Percentiles rank a stretch among this genome's conserved stretches.
Conservation (phyloP, 2,888 invertebrate species). For the Vesta saturnalis region DNA sequence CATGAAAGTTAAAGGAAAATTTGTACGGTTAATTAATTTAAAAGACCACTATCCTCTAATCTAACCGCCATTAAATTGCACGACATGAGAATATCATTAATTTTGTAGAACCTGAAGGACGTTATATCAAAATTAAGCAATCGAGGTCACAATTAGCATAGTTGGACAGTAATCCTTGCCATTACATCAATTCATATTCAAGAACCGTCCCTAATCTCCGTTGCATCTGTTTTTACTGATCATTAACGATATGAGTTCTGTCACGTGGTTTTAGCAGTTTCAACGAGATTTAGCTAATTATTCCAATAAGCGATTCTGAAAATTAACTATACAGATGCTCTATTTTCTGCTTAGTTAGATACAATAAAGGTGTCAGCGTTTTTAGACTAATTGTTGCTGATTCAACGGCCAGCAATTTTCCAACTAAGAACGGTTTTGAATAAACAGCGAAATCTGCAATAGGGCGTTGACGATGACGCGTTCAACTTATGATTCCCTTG, state of each 20-base stretch:
- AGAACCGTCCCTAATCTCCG: conserved; percentile 47
- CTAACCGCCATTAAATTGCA: conserved; percentile 49
- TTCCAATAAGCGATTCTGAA: conserved; percentile 27
- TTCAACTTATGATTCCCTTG: conserved; percentile 4
- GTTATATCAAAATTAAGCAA: conserved; percentile 56
- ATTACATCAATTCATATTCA: conserved; percentile 52
- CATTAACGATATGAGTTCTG: conserved; percentile 43
- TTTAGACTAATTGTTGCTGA: conserved; percentile 13
- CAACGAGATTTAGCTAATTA: conserved; percentile 32
- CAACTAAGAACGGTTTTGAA: background rate
- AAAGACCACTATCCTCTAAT: conserved; percentile 21
- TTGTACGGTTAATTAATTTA: conserved; percentile 31
- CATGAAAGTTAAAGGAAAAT: conserved; percentile 14
- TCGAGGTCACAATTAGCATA: conserved; percentile 56
- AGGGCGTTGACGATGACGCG: conserved; percentile 3
- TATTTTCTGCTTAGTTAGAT: conserved; percentile 17
- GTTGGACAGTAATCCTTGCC: conserved; percentile 50
- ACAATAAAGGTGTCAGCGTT: conserved; percentile 25
- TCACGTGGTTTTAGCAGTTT: conserved; percentile 30
- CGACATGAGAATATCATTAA: conserved; percentile 52
- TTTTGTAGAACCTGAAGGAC: conserved; percentile 53
- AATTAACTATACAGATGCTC: conserved; percentile 31
- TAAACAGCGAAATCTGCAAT: background rate
- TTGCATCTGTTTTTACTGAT: conserved; percentile 50
- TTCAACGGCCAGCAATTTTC: conserved; percentile 7